Conservation (phyloP, 2,797 vertebrate genomes). For the Pipistrellus kuhlii region DNA sequence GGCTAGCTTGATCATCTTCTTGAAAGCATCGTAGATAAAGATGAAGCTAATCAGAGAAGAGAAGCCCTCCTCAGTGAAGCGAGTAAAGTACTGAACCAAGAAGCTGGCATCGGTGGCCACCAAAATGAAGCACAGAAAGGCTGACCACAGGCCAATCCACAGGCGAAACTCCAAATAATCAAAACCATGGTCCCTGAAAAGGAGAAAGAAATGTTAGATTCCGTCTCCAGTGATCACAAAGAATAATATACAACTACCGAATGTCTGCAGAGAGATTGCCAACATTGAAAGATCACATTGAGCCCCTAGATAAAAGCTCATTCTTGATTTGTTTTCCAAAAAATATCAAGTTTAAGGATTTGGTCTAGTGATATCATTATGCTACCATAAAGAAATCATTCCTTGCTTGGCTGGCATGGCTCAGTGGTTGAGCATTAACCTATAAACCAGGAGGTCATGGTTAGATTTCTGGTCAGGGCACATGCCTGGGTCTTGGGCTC, state of each 20-base stretch:
- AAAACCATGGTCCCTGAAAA: constrained; percentile 92
- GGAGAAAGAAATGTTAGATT: constrained; percentile 23
- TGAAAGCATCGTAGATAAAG: constrained; percentile 99
- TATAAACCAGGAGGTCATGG: not conserved
- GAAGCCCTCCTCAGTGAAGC: constrained; percentile 99
- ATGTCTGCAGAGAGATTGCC: not conserved
- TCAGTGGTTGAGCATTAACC: not conserved
- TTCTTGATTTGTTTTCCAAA: not conserved
- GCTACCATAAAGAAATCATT: not conserved
- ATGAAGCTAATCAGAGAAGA: constrained; percentile 99
- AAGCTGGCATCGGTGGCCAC: constrained; percentile 98
- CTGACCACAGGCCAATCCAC: constrained; percentile 99
- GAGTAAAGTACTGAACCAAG: constrained; percentile 98
- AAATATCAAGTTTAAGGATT: constrained; percentile 18
- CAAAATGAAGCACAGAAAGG: constrained; percentile 94
- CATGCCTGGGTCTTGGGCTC: no score
- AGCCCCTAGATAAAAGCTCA: not conserved
- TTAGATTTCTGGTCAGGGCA: not conserved
- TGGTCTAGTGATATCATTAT: not conserved
- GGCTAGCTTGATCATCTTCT: constrained; percentile 98
- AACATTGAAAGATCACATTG: constrained; percentile 2
- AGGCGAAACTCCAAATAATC: constrained; percentile 98
- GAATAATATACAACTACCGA: not conserved
- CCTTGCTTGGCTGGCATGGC: not conserved
- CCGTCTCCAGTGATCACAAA: not conserved